phyloP scores from a whole-genome alignment of 2,113 vertebrate genomes.

The Neodontobutis hainanensis region DNA sequence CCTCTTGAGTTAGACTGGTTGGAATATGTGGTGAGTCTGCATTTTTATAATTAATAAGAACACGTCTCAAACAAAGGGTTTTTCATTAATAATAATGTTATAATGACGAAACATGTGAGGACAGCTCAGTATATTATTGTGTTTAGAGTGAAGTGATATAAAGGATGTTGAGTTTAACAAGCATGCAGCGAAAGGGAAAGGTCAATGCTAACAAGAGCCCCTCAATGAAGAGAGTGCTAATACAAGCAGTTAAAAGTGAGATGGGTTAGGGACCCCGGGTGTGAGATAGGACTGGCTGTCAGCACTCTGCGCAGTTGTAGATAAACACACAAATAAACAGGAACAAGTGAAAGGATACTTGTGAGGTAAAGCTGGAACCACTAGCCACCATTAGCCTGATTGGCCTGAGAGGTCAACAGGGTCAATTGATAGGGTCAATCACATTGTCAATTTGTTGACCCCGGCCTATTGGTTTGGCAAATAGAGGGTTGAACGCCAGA shows the following conservation, averaged over 20 bases:
- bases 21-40: conserved; percentile 51
- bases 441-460: conserved; percentile 77
- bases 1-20: conserved; percentile 19
- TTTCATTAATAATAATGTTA: conserved; percentile 5
- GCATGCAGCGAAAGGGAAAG: conserved; percentile 46
- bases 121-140: conserved; percentile 17
- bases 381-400: conserved; percentile 78
- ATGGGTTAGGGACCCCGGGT: conserved; percentile 67
- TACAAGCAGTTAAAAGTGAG: conserved; percentile 60
- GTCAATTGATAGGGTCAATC: conserved; percentile 80
- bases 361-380: conserved; percentile 45
- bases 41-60: conserved; percentile 54
- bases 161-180: conserved; percentile 59
- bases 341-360: conserved; percentile 40
- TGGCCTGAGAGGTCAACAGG: conserved; percentile 76
- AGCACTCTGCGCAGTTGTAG: conserved; percentile 1
- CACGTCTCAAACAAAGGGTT: conserved; percentile 22
- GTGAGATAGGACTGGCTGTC: conserved; percentile 33
- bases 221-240: conserved; percentile 42
- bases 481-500: conserved; percentile 46
- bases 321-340: conserved; percentile 13
- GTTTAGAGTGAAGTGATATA: conserved; percentile 24
- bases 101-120: conserved; percentile 4
- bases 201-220: conserved; percentile 65
- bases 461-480: conserved; percentile 53